Conservation (phyloP, 2,113 vertebrate species). For the Phalacrocorax pelagicus region DNA sequence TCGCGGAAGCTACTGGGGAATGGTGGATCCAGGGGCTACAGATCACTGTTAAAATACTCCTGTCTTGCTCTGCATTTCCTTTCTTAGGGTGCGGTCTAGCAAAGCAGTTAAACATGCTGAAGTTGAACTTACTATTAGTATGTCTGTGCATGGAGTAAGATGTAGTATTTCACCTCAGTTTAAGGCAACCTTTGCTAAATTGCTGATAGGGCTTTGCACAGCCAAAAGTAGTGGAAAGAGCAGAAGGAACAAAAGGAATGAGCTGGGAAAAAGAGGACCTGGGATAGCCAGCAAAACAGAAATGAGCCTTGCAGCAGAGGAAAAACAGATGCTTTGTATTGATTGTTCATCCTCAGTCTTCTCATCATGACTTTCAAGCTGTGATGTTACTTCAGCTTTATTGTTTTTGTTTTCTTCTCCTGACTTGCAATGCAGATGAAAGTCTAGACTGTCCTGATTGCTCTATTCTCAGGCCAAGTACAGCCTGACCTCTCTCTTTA, state of each 20-base stretch:
- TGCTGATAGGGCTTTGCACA: neutral
- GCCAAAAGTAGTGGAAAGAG: neutral
- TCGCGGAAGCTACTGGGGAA: neutral
- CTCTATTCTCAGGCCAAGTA: constrained; percentile 8
- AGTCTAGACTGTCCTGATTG: neutral
- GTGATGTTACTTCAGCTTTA: neutral
- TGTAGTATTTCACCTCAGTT: neutral
- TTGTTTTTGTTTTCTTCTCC: neutral
- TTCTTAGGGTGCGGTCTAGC: neutral
- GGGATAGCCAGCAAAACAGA: neutral
- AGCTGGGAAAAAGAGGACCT: neutral
- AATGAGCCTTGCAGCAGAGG: neutral
- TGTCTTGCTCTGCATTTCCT: neutral
- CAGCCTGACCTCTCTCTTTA: constrained; percentile 11
- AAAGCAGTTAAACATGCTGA: neutral
- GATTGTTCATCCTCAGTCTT: neutral
- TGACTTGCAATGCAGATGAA: neutral
- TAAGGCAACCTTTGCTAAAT: neutral
- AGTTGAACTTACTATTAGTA: neutral
- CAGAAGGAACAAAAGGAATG: neutral
- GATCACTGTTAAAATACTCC: neutral
- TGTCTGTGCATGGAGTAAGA: neutral
- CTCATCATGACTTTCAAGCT: constrained; percentile 14
- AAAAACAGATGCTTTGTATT: neutral
- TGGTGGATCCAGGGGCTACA: neutral